Conservation (phyloP, 2,888 invertebrate genomes). For the Clivina fossor region DNA sequence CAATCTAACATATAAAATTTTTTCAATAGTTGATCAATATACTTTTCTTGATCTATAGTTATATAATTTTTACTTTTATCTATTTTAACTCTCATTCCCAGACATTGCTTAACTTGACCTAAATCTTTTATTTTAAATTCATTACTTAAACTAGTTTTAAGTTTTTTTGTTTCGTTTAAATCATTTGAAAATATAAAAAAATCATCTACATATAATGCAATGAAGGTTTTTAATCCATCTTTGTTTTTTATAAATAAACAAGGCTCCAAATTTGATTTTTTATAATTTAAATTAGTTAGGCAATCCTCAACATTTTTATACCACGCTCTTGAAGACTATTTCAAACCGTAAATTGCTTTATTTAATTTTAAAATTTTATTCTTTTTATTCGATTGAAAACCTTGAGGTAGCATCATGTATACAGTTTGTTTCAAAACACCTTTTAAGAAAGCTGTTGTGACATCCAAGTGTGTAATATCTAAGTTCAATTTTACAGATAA, state of each 20-base stretch:
- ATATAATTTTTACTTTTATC: conserved; percentile 5
- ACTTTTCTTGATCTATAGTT: conserved; percentile 1
- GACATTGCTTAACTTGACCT: conserved; percentile 7
- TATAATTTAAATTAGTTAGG: conserved; percentile 4
- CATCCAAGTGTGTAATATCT: neutral
- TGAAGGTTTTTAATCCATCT: neutral
- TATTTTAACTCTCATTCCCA: conserved; percentile 7
- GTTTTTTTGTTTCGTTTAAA: conserved; percentile 6
- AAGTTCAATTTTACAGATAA: conserved; percentile 1
- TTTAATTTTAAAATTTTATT: neutral
- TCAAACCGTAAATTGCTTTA: conserved; percentile 22
- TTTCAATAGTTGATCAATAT: conserved; percentile 5
- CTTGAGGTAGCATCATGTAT: neutral
- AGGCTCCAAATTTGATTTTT: neutral
- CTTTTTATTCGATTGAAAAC: neutral
- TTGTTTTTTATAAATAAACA: neutral
- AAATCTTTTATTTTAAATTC: conserved; percentile 17
- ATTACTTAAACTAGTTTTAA: neutral
- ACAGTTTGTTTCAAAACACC: neutral
- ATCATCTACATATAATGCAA: conserved; percentile 33
- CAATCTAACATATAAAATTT: conserved; percentile 9
- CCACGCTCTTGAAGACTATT: conserved; percentile 22
- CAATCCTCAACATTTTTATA: conserved; percentile 14
- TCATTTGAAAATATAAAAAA: conserved; percentile 29
- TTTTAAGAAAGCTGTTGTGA: conserved; percentile 5